Percentiles rank a stretch among this genome's conserved stretches.
Evolutionary conservation across 2,797 vertebrate genomes (phyloP).

Genomic region (Sparidentex hasta): DNA sequence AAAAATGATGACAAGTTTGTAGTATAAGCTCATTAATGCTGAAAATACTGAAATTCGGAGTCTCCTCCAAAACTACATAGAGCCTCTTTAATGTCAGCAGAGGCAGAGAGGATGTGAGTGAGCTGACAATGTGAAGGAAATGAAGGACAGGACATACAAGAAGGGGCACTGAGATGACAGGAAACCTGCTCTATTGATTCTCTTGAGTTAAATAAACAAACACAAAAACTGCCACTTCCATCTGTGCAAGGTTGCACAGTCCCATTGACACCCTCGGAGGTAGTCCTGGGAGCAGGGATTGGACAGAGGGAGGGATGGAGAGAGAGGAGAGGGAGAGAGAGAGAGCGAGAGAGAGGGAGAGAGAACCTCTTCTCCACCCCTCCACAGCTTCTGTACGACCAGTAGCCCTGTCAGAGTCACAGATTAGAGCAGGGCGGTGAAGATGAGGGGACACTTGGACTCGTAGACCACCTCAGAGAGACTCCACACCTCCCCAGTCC

Average conservation of each 20-base stretch:
- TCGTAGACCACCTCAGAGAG: conserved; percentile 31
- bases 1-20: no score
- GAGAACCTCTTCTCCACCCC: conserved; percentile 35
- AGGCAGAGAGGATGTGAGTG: not conserved
- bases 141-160: not conserved
- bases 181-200: not conserved
- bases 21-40: no score
- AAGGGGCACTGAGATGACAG: not conserved
- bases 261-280: conserved; percentile 64
- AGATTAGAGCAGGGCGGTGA: conserved; percentile 43
- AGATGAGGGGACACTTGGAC: conserved; percentile 49
- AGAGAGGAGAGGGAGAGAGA: conserved; percentile 19
- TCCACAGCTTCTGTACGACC: conserved; percentile 56
- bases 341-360: conserved; percentile 24
- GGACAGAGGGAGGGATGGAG: conserved; percentile 11
- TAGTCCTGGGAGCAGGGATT: conserved; percentile 49
- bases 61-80: no score
- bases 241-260: conserved; percentile 22
- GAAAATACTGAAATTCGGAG: no score
- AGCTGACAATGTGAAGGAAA: not conserved
- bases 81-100: not conserved
- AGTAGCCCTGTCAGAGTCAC: conserved; percentile 43
- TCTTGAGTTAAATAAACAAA: conserved; percentile 14
- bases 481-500: conserved; percentile 3
- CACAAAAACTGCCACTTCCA: not conserved